These are phyloP conservation scores for Calameuta idolon DNA, from an alignment of 2,888 invertebrate genomes.

Conservation along the genomic window DNA sequence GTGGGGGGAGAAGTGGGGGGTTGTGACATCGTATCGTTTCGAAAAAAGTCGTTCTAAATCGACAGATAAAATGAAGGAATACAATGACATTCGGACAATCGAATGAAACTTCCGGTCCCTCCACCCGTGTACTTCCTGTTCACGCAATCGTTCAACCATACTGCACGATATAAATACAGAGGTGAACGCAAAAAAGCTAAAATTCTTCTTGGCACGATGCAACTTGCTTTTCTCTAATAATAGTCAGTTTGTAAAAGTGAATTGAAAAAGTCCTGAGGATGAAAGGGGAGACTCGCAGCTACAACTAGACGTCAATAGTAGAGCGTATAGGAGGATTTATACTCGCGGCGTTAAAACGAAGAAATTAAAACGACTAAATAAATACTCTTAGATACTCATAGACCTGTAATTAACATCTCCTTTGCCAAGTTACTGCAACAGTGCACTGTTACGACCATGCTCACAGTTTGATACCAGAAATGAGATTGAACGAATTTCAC, in stretches of 20 bases:
- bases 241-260: background rate
- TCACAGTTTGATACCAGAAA: background rate
- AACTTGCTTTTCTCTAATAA: background rate
- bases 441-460: no score
- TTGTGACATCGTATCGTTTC: background rate
- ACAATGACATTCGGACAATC: background rate
- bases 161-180: background rate
- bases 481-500: background rate
- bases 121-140: background rate
- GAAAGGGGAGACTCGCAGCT: background rate
- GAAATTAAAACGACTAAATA: background rate
- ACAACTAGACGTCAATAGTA: background rate
- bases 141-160: background rate
- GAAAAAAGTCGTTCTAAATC: background rate
- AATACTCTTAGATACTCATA: background rate
- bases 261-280: background rate
- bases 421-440: background rate
- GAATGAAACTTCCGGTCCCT: background rate
- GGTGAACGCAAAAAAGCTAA: background rate
- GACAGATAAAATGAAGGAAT: background rate
- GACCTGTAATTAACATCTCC: background rate
- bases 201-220: background rate
- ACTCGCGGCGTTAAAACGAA: background rate
- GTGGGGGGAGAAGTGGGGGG: rapidly evolving
- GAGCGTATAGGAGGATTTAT: background rate